Base-by-base conservation (phyloP, 2,888 invertebrate genomes). In the Sinhomidia bicolor region DNA sequence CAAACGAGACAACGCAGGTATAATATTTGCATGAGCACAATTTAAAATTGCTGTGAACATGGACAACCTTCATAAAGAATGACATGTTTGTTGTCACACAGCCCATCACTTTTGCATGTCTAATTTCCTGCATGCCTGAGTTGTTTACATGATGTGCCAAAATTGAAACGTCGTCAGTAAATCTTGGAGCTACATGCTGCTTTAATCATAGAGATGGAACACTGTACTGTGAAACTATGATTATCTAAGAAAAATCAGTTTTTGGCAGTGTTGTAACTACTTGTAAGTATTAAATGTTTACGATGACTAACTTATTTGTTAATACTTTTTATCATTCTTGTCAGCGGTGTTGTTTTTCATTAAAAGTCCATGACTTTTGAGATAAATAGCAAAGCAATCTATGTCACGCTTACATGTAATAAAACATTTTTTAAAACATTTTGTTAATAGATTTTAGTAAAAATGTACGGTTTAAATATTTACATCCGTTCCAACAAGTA, bases 121-220 rank as follows among this genome's bases (percentile, higher is more conserved):
- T 2, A 78, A 78, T 78, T 54, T n/a, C n/a, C 10, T 78, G 78
- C 78, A 54, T 54, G 51, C 29, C 54, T 51, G 78, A 71, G 41
- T 44, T 44, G 17, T 54, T 54, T 78, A 32, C 54, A 32, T n/a
- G 41, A 54, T 78, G 6, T 78, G 78, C 78, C 71, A 71, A 71
- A 78, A 26, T 26, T 6, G 17, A 51, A 32, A 17, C 65, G 17
- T n/a, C 51, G 6, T 23, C 71, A 44, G 29, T 4, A 23, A 17
- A 51, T 51, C 23, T 44, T 44, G 3, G 14, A 26, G 26, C 41
- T 20, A n/a, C 2, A n/a, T n/a, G n/a, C n/a, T n/a, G 26, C 26
- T 47, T 20, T 9, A 26, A 14, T 2, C 36, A 44, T 47, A 20
- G 10, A n/a, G n/a, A n/a, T n/a, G n/a, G n/a, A n/a, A n/a, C n/a